Evolutionary conservation across 2,113 vertebrate genomes (phyloP), one percentile per base, ranked within the genome.

Genomic region (Thinocorus orbignyianus): DNA sequence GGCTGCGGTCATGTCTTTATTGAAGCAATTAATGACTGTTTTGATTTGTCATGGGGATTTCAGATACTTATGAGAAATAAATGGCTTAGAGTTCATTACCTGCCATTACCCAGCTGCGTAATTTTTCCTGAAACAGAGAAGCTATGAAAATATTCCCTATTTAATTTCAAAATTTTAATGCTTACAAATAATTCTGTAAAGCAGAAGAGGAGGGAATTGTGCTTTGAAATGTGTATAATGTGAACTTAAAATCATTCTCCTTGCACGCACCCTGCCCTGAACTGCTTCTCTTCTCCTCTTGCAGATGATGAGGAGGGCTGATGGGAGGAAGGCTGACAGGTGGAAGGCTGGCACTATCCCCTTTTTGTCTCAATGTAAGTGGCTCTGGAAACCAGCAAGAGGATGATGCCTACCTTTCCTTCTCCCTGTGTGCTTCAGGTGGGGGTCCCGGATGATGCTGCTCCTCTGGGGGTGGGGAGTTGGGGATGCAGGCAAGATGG

Each of bases 201-300:
- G 48, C 24, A 20, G 33, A 61, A 61, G 5, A 25, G 31, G 31
- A 65, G 30, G 41, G 11, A 35, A 33, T 39, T 8, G 11, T 0
- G 0, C 35, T 77, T 68, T 11, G 7, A 68, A 76, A 83, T 3
- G 13, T 19, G 5, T 3, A 1, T 15, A 20, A 35, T 4, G 9
- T 8, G 22, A 80, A 14, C 24, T 8, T 5, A 13, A 73, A 92
- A 48, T 10, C 10, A 13, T 58, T 61, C 31, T 14, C 28, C 17
- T 81, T 17, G 37, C 18, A 9, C 3, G 5, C 20, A 14, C 20
- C 70, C 58, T 28, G 31, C 37, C 62, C 54, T 12, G 24, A 92
- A 17, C 37, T n/a, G 37, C 31, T n/a, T 31, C 44, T 49, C 57
- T 23, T 52, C 42, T 61, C 71, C 70, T 62, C 41, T 37, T 30